Evolutionary conservation across 1,140 invertebrate genomes (phyloP), one percentile per base, ranked within the genome.

Genomic region (Papilio polytes): DNA sequence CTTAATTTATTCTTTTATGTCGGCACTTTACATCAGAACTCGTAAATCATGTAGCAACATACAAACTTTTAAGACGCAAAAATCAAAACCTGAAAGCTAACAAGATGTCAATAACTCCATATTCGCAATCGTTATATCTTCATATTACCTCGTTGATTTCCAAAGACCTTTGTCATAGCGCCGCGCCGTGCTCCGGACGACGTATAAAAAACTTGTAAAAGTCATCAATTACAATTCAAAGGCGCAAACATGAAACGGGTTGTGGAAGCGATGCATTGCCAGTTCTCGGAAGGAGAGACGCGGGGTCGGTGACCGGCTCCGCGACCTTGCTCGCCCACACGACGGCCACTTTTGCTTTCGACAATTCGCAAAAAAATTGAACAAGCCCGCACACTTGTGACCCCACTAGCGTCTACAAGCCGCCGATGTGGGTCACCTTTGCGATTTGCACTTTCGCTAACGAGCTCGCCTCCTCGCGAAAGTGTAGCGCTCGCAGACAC

Each of bases 251-350:
- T 78, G 26, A 78, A 74, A 74, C 72, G 72, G 36, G 36, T 41
- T 46, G 72, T 46, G 36, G 72, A 74, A 46, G 41, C 36, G 36
- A 22, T 74, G 72, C 72, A 74, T 20, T 41, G 72, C 72, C 2
- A 59, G 26, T 78, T 78, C 74, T 78, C 31, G 53, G 77, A 78
- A 78, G 36, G 77, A 44, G 22, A 18, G 74, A 73, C 84, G 80
- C 86, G 87, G 82, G 92, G 91, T 94, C 90, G 86, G 87, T 84
- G 93, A 83, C 92, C 92, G 92, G 88, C 88, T 89, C 85, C 84
- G 87, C 92, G 93, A 94, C 93, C 92, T 94, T 94, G 92, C 88
- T 94, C 92, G 94, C 93, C 92, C 93, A 94, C 93, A 93, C 80
- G 63, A 81, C 89, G 89, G 82, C 92, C 90, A 94, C 93, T 94